Percentiles rank a stretch among this genome's conserved stretches.
Evolutionary conservation across 2,797 vertebrate species (phyloP).

Genomic region (Prunella strophiata): DNA sequence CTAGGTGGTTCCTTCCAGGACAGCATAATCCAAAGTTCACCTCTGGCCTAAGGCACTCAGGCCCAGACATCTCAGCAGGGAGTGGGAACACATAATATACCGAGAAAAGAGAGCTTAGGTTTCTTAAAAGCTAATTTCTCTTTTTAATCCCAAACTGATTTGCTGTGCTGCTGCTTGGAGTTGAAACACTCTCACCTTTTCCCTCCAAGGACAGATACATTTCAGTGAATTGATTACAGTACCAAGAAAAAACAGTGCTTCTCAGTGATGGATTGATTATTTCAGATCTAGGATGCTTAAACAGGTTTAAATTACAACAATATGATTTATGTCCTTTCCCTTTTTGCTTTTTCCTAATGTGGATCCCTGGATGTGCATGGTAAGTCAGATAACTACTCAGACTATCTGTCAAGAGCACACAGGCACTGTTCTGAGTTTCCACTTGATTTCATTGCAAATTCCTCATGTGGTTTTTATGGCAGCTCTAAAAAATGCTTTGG

Average conservation of each 20-base stretch:
- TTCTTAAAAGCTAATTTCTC: neutral
- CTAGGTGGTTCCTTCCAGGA: neutral
- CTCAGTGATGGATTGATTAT: neutral
- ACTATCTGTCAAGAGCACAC: conserved; percentile 3
- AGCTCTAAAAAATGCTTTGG: neutral
- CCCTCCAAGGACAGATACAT: neutral
- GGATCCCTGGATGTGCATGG: neutral
- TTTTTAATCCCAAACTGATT: neutral
- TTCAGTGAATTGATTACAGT: neutral
- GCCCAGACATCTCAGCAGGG: neutral
- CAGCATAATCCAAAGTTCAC: neutral
- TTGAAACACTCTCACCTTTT: neutral
- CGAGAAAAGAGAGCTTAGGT: neutral
- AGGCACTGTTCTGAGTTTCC: conserved; percentile 1
- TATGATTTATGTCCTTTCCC: neutral
- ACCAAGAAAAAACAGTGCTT: neutral
- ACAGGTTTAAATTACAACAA: neutral
- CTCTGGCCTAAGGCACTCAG: neutral
- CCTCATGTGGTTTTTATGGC: neutral
- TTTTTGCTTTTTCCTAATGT: neutral
- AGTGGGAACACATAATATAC: neutral
- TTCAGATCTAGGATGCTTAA: neutral
- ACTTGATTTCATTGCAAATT: conserved; percentile 9
- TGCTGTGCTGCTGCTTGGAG: neutral
- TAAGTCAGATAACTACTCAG: neutral